Evolutionary conservation across 2,888 invertebrate species (phyloP).

Genomic region (Esperia sulphurella): DNA sequence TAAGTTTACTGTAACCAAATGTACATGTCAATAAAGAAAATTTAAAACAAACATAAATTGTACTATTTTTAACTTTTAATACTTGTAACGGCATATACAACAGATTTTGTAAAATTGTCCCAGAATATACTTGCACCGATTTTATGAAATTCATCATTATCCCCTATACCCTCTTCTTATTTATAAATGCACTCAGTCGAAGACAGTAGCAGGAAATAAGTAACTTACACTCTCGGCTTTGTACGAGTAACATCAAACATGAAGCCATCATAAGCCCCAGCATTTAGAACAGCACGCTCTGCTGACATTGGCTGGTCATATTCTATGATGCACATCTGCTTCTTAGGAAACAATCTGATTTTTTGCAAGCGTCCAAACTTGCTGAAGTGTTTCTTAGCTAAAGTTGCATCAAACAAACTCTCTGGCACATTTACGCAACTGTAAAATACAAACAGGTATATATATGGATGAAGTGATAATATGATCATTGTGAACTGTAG

Average conservation of each 20-base stretch:
- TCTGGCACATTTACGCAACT: constrained; percentile 84
- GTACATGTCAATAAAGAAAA: too few relatives aligned
- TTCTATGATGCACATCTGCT: constrained; percentile 83
- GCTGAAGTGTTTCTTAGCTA: constrained; percentile 83
- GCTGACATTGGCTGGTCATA: constrained; percentile 82
- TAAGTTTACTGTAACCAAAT: too few relatives aligned
- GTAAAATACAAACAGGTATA: constrained; percentile 21
- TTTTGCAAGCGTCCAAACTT: constrained; percentile 85
- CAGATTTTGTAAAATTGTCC: too few relatives aligned
- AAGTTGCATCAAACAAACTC: constrained; percentile 76
- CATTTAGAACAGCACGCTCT: constrained; percentile 79
- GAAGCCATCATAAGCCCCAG: constrained; percentile 80
- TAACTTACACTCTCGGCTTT: constrained; percentile 63
- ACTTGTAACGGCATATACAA: too few relatives aligned
- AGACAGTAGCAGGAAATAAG: neutral
- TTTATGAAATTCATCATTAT: too few relatives aligned
- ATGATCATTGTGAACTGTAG: too few relatives aligned
- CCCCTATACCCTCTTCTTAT: too few relatives aligned
- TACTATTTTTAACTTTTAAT: too few relatives aligned
- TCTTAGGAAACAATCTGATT: constrained; percentile 82
- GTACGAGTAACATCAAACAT: constrained; percentile 80
- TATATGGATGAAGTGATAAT: too few relatives aligned
- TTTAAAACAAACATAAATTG: too few relatives aligned
- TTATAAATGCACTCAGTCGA: too few relatives aligned
- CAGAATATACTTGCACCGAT: too few relatives aligned